A percentile compares a stretch with the other conserved stretches of the same genome.
Conservation (phyloP, 2,888 invertebrate genomes). For the Priocnemis perturbator region DNA sequence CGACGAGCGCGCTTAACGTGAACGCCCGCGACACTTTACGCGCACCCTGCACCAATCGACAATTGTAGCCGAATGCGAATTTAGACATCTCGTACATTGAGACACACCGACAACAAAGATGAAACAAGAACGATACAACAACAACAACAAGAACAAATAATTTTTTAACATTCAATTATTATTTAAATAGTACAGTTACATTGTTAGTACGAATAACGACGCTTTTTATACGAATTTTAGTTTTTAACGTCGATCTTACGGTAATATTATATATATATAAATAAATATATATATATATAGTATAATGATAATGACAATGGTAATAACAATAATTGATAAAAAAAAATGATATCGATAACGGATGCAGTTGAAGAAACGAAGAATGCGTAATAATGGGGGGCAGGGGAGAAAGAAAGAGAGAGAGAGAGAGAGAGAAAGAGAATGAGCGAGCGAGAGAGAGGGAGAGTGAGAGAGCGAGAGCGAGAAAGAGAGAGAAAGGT, state of each 20-base stretch:
- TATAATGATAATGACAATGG: slow-evolving; percentile 66
- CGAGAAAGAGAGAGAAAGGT: slow-evolving; percentile 38
- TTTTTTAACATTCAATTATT: slow-evolving; percentile 71
- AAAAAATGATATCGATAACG: slow-evolving; percentile 60
- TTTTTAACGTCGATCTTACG: slow-evolving; percentile 72
- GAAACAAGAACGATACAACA: slow-evolving; percentile 39
- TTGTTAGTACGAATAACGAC: slow-evolving; percentile 71
- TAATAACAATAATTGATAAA: slow-evolving; percentile 62
- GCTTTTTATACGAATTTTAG: slow-evolving; percentile 75
- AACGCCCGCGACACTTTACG: slow-evolving; percentile 36
- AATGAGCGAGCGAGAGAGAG: slow-evolving; percentile 17
- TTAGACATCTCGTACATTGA: slow-evolving; percentile 53
- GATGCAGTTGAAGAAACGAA: slow-evolving; percentile 43
- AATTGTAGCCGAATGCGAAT: slow-evolving; percentile 46
- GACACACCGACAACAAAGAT: slow-evolving; percentile 30
- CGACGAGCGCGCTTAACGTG: slow-evolving; percentile 18
- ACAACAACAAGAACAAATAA: slow-evolving; percentile 61
- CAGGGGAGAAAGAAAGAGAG: not conserved
- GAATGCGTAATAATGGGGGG: slow-evolving; percentile 16
- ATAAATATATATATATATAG: slow-evolving; percentile 47
- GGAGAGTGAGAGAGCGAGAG: slow-evolving; percentile 24
- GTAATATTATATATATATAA: slow-evolving; percentile 55
- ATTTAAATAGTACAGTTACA: slow-evolving; percentile 69
- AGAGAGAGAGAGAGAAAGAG: slow-evolving; percentile 15
- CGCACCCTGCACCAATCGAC: slow-evolving; percentile 52